Base-by-base conservation (phyloP, 2,797 vertebrate species). In the Peromyscus aztecus region DNA sequence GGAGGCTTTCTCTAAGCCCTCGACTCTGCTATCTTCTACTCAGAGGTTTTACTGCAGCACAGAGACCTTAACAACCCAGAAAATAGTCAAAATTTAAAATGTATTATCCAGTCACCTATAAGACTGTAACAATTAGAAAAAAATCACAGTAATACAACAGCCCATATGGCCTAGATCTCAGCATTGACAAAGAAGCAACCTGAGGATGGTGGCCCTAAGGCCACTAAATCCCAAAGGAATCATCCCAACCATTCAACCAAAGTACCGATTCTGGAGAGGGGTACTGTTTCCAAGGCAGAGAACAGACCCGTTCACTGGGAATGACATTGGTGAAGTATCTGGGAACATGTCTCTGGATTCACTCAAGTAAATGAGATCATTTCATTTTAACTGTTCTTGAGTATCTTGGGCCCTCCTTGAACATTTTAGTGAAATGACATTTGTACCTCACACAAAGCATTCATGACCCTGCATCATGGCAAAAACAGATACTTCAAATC, bases 371-470 rank as follows among this genome's bases (percentile, higher is more conserved):
- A 84, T 94, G 16, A 46, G 52, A 89, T 81, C 57, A 69, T 83
- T 89, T 67, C 59, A 88, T 92, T 52, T 65, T 57, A 82, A 90
- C 77, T 67, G 94, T 27, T 78, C 24, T 89, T 40, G 63, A 94
- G 57, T 13, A 49, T 82, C 67, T 63, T 57, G 75, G 88, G 27
- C 24, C 84, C n/a, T 91, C 71, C 46, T 69, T 29, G 40, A 86
- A 31, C 43, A 82, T 69, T 94, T 65, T 83, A 71, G 61, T 52
- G 6, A 95, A 96, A 61, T 82, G 91, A 93, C 63, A 83, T 76
- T 80, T 90, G 43, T 77, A 59, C 89, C 55, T 52, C 14, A 52
- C 16, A 40, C 46, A 17, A 69, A 84, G n/a, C 29, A 61, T 59
- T 63, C 86, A 31, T 31, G 76, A 55, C n/a, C 77, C 89, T 76